A percentile compares a stretch with the other conserved stretches of the same genome.
Conservation (phyloP, 2,888 invertebrate genomes). For the Cantharis rufa region DNA sequence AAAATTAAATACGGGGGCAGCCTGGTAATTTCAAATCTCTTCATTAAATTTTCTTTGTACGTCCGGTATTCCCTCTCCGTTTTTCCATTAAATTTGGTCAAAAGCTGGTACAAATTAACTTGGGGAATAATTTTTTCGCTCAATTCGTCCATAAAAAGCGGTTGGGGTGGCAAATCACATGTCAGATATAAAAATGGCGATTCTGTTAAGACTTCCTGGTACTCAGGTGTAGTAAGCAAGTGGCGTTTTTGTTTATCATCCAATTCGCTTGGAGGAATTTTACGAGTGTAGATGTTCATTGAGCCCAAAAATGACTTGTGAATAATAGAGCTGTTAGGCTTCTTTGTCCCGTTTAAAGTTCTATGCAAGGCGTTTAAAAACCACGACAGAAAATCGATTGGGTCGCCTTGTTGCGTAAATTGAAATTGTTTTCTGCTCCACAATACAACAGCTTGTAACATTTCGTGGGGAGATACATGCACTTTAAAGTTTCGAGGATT, state of each 20-base stretch:
- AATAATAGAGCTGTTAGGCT: slow-evolving; percentile 86
- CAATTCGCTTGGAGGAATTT: slow-evolving; percentile 90
- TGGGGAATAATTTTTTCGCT: slow-evolving; percentile 97
- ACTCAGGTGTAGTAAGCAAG: slow-evolving; percentile 80
- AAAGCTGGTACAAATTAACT: slow-evolving; percentile 90
- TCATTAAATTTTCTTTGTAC: slow-evolving; percentile 97
- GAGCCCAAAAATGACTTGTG: slow-evolving; percentile 93
- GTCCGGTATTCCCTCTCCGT: slow-evolving; percentile 98
- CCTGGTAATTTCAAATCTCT: slow-evolving; percentile 92
- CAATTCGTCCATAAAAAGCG: slow-evolving; percentile 95
- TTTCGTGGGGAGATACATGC: slow-evolving; percentile 99
- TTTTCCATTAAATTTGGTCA: slow-evolving; percentile 95
- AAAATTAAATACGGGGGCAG: slow-evolving; percentile 94
- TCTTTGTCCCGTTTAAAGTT: slow-evolving; percentile 91
- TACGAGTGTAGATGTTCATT: slow-evolving; percentile 88
- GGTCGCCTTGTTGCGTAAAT: slow-evolving; percentile 98
- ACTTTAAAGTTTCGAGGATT: slow-evolving; percentile 99
- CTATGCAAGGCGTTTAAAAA: slow-evolving; percentile 94
- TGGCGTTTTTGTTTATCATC: slow-evolving; percentile 86
- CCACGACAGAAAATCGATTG: slow-evolving; percentile 98
- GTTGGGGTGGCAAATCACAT: slow-evolving; percentile 96
- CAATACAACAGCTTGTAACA: slow-evolving; percentile 97
- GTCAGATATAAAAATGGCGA: slow-evolving; percentile 96
- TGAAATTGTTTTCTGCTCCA: slow-evolving; percentile 98
- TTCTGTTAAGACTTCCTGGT: slow-evolving; percentile 84